Conservation (phyloP, 64 coral and sea anemone species). For the Actinia equina region DNA sequence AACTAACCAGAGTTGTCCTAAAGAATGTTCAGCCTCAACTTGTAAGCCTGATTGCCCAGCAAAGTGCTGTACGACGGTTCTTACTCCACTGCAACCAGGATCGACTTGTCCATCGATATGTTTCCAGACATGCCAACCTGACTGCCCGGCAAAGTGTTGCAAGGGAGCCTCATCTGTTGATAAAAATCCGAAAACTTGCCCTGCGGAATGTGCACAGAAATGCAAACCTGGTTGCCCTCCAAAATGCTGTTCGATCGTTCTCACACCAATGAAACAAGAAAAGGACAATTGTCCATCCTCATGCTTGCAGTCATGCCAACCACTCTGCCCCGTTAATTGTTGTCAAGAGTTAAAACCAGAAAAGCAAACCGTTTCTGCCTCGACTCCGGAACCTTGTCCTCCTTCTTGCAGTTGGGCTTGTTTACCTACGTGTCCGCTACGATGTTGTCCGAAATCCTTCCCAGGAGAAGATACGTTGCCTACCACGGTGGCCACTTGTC, state of each 20-base stretch:
- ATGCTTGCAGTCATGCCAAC: conserved; percentile 19
- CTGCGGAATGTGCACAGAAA: neutral
- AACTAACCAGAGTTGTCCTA: neutral
- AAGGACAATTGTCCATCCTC: conserved; percentile 7
- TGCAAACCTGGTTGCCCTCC: neutral
- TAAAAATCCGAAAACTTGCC: neutral
- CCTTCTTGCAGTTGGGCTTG: conserved; percentile 36
- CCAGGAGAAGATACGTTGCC: neutral
- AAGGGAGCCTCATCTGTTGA: neutral
- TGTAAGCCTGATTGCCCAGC: conserved; percentile 27
- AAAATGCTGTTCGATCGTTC: conserved; percentile 9
- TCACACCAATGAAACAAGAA: neutral
- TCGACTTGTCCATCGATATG: conserved; percentile 21
- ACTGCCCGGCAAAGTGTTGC: conserved; percentile 41
- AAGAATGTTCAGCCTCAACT: neutral
- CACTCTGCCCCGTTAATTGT: conserved; percentile 41
- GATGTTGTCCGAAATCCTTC: conserved; percentile 48
- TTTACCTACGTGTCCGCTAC: conserved; percentile 28
- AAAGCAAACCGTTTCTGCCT: neutral
- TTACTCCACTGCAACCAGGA: neutral
- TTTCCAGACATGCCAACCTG: conserved; percentile 17
- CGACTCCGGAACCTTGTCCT: conserved; percentile 34
- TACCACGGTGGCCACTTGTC: neutral
- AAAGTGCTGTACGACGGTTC: conserved; percentile 16
- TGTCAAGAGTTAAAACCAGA: conserved; percentile 9